These are phyloP conservation scores for Drosophila ochracea DNA, from an alignment of 2,888 invertebrate genomes.

Conservation along the genomic window DNA sequence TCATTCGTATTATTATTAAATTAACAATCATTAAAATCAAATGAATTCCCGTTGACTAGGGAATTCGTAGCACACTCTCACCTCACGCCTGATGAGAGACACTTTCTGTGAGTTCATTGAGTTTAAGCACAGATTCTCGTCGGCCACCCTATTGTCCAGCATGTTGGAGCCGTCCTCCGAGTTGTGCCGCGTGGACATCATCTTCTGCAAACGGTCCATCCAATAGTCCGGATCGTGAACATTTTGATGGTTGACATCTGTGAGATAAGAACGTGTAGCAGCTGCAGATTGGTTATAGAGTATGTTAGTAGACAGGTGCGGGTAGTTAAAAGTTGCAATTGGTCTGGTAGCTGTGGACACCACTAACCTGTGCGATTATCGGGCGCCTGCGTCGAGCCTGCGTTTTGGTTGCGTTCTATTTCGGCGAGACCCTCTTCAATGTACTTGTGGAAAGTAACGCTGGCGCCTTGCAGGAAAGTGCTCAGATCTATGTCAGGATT, in stretches of 20 bases:
- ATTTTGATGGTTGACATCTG: conserved; percentile 74
- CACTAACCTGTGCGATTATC: conserved; percentile 73
- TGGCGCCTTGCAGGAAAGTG: conserved; percentile 85
- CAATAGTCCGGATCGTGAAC: conserved; percentile 84
- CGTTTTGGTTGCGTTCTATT: conserved; percentile 80
- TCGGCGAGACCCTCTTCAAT: conserved; percentile 85
- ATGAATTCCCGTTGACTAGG: not conserved
- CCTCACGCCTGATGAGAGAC: conserved; percentile 83
- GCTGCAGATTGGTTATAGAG: conserved; percentile 59
- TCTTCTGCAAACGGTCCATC: conserved; percentile 84
- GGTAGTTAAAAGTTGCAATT: conserved; percentile 41
- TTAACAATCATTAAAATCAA: not conserved
- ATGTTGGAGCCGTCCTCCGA: conserved; percentile 76
- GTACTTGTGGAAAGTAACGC: conserved; percentile 84
- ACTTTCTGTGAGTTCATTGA: conserved; percentile 83
- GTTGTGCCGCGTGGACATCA: conserved; percentile 76
- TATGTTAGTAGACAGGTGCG: conserved; percentile 54
- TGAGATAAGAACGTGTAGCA: conserved; percentile 78
- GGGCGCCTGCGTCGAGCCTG: conserved; percentile 42
- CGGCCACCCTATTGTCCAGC: conserved; percentile 84
- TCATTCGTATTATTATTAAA: not conserved
- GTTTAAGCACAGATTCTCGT: conserved; percentile 85
- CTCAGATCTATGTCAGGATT: conserved; percentile 85
- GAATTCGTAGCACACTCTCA: conserved; percentile 53
- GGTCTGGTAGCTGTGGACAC: conserved; percentile 6